Conservation (phyloP, 2,888 invertebrate species). For the Pherbina coryleti region DNA sequence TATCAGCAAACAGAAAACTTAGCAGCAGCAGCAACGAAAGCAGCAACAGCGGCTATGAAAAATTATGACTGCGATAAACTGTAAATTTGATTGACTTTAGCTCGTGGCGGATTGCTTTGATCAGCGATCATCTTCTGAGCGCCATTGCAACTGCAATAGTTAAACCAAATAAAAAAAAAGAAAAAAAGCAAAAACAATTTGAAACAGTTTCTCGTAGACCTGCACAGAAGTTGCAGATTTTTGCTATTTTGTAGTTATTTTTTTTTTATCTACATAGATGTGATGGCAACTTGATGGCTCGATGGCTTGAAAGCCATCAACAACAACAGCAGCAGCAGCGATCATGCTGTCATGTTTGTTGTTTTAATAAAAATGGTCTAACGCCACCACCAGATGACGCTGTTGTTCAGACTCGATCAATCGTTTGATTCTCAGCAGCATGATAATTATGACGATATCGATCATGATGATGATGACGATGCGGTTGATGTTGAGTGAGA, state of each 20-base stretch:
- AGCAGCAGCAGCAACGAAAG: too few species aligned
- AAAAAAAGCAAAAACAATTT: neutral
- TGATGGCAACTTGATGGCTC: too few species aligned
- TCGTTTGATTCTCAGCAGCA: constrained; percentile 19
- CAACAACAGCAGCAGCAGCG: neutral
- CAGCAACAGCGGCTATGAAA: constrained; percentile 13
- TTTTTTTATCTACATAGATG: too few species aligned
- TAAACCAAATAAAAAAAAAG: neutral
- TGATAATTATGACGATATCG: neutral
- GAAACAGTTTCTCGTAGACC: neutral
- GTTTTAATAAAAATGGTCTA: constrained; percentile 31
- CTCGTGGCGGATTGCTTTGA: constrained; percentile 33
- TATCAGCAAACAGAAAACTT: constrained; percentile 7
- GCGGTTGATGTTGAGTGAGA: too few species aligned
- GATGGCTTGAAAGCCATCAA: too few species aligned
- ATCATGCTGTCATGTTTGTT: constrained; percentile 29
- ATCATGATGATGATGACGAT: too few species aligned
- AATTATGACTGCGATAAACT: constrained; percentile 30
- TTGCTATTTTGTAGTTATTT: too few species aligned
- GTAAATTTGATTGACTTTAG: constrained; percentile 35
- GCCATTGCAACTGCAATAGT: neutral
- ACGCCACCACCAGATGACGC: constrained; percentile 39
- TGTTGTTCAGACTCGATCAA: constrained; percentile 16
- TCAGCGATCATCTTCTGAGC: constrained; percentile 30
- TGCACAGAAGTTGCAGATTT: constrained; percentile 6